Evolutionary conservation across 1,140 invertebrate species (phyloP).

Genomic region (Amphibalanus amphitrite): DNA sequence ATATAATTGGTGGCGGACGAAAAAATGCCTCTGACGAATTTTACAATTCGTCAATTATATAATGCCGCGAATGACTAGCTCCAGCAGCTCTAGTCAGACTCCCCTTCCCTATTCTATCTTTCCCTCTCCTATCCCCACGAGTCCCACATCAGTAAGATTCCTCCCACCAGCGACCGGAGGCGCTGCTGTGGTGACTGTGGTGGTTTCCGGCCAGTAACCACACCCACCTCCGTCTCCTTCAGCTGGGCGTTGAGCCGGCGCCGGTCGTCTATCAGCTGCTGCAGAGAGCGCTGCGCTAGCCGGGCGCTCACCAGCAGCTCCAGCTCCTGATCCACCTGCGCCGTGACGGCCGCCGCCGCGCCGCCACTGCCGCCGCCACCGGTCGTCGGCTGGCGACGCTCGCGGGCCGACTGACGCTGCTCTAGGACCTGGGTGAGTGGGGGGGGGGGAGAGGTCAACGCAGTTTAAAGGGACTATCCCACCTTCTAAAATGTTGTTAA

Average conservation of each 20-base stretch:
- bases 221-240: background rate
- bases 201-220: background rate
- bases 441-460: background rate
- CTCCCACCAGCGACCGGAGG: background rate
- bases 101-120: too few species aligned
- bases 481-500: too few species aligned
- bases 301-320: slow-evolving; percentile 17
- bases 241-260: background rate
- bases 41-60: background rate
- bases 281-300: background rate
- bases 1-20: too few species aligned
- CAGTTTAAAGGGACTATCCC: too few species aligned
- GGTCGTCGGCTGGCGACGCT: background rate
- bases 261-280: background rate
- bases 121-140: background rate
- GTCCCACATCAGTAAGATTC: background rate
- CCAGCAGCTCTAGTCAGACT: too few species aligned
- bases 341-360: background rate
- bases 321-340: background rate
- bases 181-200: background rate
- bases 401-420: background rate
- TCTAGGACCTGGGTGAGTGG: background rate
- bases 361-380: too few species aligned
- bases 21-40: too few species aligned
- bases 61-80: background rate